Evolutionary conservation across 2,113 vertebrate species (phyloP).

Genomic region (Trachemys scripta): DNA sequence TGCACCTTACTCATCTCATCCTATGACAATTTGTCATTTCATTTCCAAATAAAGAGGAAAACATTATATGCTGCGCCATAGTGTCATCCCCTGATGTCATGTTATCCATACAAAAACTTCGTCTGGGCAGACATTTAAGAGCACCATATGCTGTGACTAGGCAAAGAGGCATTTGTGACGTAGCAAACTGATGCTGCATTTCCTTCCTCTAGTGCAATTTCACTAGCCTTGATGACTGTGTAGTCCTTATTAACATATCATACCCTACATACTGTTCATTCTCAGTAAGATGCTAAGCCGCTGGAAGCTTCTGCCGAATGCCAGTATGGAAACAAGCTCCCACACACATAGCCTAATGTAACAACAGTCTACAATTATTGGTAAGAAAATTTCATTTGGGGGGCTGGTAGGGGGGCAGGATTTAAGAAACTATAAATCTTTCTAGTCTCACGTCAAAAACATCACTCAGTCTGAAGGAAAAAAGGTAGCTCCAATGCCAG

Average conservation of each 20-base stretch:
- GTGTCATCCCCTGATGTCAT: background rate
- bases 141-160: background rate
- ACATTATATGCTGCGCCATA: background rate
- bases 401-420: background rate
- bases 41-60: constrained; percentile 1
- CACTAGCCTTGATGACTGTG: constrained; percentile 41
- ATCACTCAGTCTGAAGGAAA: constrained; percentile 47
- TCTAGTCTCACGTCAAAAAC: constrained; percentile 72
- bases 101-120: background rate
- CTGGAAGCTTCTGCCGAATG: constrained; percentile 62
- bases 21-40: background rate
- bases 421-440: constrained; percentile 62
- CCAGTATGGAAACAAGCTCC: constrained; percentile 66
- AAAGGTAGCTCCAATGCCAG: constrained; percentile 21
- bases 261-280: constrained; percentile 61
- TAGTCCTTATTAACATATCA: constrained; percentile 73
- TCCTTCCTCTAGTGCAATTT: constrained; percentile 53
- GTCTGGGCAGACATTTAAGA: constrained; percentile 20
- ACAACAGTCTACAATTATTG: constrained; percentile 41
- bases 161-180: constrained; percentile 48
- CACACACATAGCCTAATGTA: constrained; percentile 70
- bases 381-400: background rate
- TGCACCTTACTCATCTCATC: background rate
- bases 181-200: constrained; percentile 59
- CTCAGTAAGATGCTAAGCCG: constrained; percentile 72